Base-by-base conservation (phyloP, 2,113 vertebrate genomes). In the Oryzias melastigma region DNA sequence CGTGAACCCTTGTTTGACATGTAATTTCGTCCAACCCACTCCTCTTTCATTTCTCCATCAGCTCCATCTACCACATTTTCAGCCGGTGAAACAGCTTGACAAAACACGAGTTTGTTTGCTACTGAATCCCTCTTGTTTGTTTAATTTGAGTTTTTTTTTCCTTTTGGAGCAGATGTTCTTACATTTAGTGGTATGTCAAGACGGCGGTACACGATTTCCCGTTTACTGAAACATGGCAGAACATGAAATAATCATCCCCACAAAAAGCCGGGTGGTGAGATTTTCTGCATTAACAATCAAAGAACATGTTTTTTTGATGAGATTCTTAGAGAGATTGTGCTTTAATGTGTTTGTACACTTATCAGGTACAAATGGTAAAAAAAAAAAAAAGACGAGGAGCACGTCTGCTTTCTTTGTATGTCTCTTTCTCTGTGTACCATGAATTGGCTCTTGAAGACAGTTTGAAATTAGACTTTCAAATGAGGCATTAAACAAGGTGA, bases 401-500 rank as follows among this genome's bases (percentile, higher is more conserved):
- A 73, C 47, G 77, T 78, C 75, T 63, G 29, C 65, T 72, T 62
- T 83, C 84, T 84, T 85, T 87, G 77, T 80, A 78, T 50, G 82
- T 84, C 74, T 84, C 78, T 81, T 73, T 82, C 77, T 77, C 79
- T 47, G 79, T 78, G 85, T 84, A 82, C 73, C 81, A 68, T 82
- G 77, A 78, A 85, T 84, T 88, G 83, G 83, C 81, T 88, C 84
- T 85, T 68, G 80, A 88, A 88, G 88, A 89, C 88, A 88, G 87
- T 91, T 88, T 80, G 78, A 72, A 86, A 92, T 92, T 91, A 88
- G 88, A 92, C 90, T 92, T 92, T 92, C 87, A 92, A 92, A 92
- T 92, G 90, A 91, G 91, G 88, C 89, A 89, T 91, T 90, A 90
- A 89, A 89, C 86, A 90, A 91, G 88, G 90, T 91, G 89, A 90